These are phyloP conservation scores for Notocelia uddmanniana DNA, from an alignment of 2,888 invertebrate genomes.

Conservation along the genomic window DNA sequence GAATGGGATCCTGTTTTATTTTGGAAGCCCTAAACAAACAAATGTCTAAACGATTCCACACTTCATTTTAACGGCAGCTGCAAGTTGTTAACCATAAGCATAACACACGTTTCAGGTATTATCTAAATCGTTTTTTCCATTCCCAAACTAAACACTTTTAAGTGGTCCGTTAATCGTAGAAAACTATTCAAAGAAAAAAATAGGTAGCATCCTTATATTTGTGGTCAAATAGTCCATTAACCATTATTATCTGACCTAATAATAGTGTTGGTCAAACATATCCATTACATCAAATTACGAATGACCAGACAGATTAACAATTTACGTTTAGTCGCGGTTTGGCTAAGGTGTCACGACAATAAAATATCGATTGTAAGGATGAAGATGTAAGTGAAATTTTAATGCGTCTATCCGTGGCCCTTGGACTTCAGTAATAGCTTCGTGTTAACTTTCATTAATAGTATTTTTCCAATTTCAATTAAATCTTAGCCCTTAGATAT, in stretches of 20 bases:
- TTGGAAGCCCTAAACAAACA: slow-evolving; percentile 16
- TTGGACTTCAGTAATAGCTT: not conserved
- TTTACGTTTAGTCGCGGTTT: slow-evolving; percentile 25
- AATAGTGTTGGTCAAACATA: slow-evolving; percentile 5
- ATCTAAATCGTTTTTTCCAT: slow-evolving; percentile 39
- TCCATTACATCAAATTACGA: not conserved
- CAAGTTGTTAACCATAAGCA: slow-evolving; percentile 28
- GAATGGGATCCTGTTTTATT: not conserved
- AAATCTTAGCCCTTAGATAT: not conserved
- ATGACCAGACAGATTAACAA: slow-evolving; percentile 26
- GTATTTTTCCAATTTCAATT: not conserved
- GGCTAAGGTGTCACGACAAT: slow-evolving; percentile 7
- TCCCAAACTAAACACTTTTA: slow-evolving; percentile 24
- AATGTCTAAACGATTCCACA: slow-evolving; percentile 29
- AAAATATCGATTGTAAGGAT: slow-evolving; percentile 24
- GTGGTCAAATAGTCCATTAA: not conserved
- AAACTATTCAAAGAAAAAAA: not conserved
- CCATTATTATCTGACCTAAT: not conserved
- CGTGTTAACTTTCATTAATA: not conserved
- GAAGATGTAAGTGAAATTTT: slow-evolving; percentile 6
- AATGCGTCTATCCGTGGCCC: not conserved
- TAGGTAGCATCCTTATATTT: not conserved
- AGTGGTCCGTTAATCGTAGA: not conserved
- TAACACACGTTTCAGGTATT: slow-evolving; percentile 32
- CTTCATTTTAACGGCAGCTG: slow-evolving; percentile 27